Conservation (phyloP, 2,797 vertebrate genomes). For the Enteromius fasciolatus region DNA sequence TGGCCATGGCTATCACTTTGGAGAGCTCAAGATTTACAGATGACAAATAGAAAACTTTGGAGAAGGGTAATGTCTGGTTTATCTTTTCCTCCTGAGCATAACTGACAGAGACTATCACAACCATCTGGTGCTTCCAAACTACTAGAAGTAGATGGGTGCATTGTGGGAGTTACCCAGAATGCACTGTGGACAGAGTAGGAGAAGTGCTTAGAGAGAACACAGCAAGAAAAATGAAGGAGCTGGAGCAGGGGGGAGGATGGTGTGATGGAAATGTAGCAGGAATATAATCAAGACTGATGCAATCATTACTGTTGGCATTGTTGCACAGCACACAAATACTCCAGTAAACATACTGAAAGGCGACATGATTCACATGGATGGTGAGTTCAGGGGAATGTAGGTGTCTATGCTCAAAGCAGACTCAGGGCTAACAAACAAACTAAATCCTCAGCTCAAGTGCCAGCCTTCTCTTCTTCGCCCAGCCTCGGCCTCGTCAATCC, state of each 20-base stretch:
- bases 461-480: constrained; percentile 29
- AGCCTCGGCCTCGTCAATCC: constrained; percentile 25
- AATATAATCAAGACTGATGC: constrained; percentile 32
- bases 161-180: constrained; percentile 25
- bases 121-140: constrained; percentile 11
- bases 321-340: constrained; percentile 9
- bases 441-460: constrained; percentile 44
- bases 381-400: constrained; percentile 35
- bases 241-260: neutral
- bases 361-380: constrained; percentile 27
- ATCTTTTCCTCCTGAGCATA: neutral
- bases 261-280: neutral
- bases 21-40: neutral
- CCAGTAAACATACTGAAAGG: constrained; percentile 22
- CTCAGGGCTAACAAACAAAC: constrained; percentile 49
- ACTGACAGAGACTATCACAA: constrained; percentile 23
- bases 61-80: constrained; percentile 6
- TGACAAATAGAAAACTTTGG: neutral
- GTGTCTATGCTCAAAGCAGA: constrained; percentile 49
- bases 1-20: neutral
- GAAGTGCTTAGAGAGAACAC: neutral
- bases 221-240: constrained; percentile 3
- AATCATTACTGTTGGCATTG: constrained; percentile 30
- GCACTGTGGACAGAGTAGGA: neutral
- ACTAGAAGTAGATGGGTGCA: constrained; percentile 1